Conservation (phyloP, 2,888 invertebrate genomes). For the Sarcophaga carnaria region DNA sequence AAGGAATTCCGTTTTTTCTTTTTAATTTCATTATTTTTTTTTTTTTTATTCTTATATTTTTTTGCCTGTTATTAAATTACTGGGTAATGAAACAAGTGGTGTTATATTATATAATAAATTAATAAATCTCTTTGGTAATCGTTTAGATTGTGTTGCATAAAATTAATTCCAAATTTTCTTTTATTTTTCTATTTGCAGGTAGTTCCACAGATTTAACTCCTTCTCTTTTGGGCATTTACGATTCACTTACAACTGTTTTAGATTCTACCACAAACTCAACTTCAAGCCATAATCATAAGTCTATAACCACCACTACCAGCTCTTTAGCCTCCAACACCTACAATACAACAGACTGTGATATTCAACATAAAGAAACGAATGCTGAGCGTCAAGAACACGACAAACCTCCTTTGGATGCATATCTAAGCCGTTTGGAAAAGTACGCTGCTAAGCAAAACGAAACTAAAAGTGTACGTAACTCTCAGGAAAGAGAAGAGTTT, state of each 20-base stretch:
- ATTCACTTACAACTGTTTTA: constrained; percentile 86
- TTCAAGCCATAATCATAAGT: constrained; percentile 36
- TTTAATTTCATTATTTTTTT: no score
- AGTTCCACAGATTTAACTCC: constrained; percentile 93
- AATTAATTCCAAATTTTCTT: constrained; percentile 20
- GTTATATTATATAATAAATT: neutral
- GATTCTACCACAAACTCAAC: constrained; percentile 50
- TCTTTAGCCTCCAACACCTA: constrained; percentile 32
- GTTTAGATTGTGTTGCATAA: neutral
- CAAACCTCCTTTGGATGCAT: constrained; percentile 50
- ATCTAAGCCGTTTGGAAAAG: constrained; percentile 62
- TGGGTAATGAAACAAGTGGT: neutral
- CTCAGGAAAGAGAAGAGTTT: constrained; percentile 56
- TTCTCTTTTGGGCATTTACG: constrained; percentile 92
- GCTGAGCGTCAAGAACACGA: constrained; percentile 23
- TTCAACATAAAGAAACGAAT: constrained; percentile 5
- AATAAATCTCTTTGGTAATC: neutral
- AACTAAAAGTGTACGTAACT: constrained; percentile 17
- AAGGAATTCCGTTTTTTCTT: neutral
- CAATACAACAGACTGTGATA: constrained; percentile 70
- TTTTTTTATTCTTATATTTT: constrained; percentile 17
- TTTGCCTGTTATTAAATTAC: constrained; percentile 4
- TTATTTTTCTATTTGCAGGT: constrained; percentile 84
- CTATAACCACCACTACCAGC: neutral
- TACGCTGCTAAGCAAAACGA: constrained; percentile 57